These are phyloP conservation scores for Cichladusa arquata DNA, from an alignment of 2,113 vertebrate genomes.

Conservation along the genomic window DNA sequence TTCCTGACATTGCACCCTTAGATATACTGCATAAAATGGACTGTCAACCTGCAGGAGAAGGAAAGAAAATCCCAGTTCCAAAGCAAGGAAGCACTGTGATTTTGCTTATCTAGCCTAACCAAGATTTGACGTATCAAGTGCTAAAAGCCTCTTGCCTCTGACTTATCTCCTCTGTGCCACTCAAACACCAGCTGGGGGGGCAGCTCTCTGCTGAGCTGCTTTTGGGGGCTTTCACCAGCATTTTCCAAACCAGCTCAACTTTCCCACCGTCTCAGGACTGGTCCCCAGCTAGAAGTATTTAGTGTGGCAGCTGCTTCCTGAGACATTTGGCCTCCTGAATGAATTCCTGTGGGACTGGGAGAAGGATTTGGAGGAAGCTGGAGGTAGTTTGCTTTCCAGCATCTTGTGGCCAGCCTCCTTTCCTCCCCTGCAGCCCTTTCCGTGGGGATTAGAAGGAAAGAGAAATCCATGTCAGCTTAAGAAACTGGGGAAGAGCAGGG, in stretches of 20 bases:
- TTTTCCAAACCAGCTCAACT: constrained; percentile 6
- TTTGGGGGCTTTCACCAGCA: background rate
- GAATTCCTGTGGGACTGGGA: constrained; percentile 25
- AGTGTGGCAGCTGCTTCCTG: constrained; percentile 59
- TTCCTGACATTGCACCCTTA: background rate
- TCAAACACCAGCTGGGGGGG: background rate
- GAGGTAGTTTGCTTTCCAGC: background rate
- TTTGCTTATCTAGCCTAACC: background rate
- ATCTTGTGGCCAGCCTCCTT: background rate
- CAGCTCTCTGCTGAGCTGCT: background rate
- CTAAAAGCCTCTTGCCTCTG: background rate
- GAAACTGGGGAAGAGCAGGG: background rate
- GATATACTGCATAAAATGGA: rapidly evolving
- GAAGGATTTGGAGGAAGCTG: background rate
- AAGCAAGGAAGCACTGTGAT: background rate
- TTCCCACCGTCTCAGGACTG: background rate
- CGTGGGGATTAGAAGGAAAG: background rate
- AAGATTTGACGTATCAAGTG: background rate
- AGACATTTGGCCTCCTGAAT: constrained; percentile 33
- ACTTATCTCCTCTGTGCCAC: background rate
- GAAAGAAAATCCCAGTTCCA: background rate
- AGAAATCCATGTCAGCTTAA: background rate
- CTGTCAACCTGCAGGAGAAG: background rate
- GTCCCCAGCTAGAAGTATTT: constrained; percentile 12
- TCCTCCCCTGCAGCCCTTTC: background rate